Base-by-base conservation (phyloP, 1,140 invertebrate species). In the Dysdera silvatica region DNA sequence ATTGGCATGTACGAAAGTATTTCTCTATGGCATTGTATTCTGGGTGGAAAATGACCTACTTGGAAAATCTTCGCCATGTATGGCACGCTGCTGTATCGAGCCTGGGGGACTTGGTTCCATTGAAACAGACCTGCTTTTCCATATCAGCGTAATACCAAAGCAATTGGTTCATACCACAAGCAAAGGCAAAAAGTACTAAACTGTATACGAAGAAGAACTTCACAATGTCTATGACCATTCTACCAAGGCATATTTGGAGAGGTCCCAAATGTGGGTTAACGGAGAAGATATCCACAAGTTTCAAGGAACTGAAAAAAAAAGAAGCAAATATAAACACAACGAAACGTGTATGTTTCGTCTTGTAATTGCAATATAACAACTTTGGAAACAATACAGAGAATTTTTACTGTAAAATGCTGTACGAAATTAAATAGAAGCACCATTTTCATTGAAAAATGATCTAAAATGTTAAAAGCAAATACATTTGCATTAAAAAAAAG, bases 281-380 rank as follows among this genome's bases (percentile, higher is more conserved):
- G 48, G 94, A 97, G 79, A 98, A 98, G 76, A 98, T 98, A 81
- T 98, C 97, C 70, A 99, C 95, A 69, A 98, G 81, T 79, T 98
- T 98, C 59, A 99, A 82, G 54, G 93, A 96, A 80, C 91, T 67
- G 40, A 1, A 40, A 61, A 53, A 35, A 16, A 35, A 12, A 18
- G n/a, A n/a, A n/a, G n/a, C n/a, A n/a, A n/a, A n/a, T n/a, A n/a
- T n/a, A n/a, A n/a, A n/a, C n/a, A n/a, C n/a, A n/a, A n/a, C n/a
- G n/a, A n/a, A n/a, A n/a, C n/a, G n/a, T n/a, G n/a, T n/a, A n/a
- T n/a, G n/a, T n/a, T n/a, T n/a, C n/a, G n/a, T n/a, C n/a, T n/a
- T n/a, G n/a, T n/a, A n/a, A n/a, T n/a, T n/a, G n/a, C n/a, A n/a
- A n/a, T n/a, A n/a, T n/a, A n/a, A n/a, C n/a, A n/a, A n/a, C n/a